Evolutionary conservation across 2,888 invertebrate genomes (phyloP).

Genomic region (Epistrophe eligans): DNA sequence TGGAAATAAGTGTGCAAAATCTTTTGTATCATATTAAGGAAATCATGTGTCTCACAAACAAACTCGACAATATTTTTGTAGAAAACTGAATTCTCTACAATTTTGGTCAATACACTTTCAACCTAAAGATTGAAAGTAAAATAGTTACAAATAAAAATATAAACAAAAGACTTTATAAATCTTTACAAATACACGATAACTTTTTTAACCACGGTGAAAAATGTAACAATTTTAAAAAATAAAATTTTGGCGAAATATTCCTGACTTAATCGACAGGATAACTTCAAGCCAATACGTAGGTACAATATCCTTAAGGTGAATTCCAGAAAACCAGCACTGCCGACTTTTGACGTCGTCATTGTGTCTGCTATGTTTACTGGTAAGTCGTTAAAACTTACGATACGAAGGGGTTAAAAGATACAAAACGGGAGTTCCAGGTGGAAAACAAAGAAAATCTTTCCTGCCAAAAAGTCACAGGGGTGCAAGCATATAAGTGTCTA

Average conservation of each 20-base stretch:
- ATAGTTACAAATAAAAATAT: no score
- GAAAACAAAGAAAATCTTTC: conserved; percentile 10
- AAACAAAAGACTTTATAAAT: no score
- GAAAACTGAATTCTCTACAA: no score
- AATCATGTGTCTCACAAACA: no score
- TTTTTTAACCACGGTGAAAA: no score
- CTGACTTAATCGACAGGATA: conserved; percentile 40
- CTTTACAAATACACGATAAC: no score
- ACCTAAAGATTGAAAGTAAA: no score
- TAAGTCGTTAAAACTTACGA: conserved; percentile 39
- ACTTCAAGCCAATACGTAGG: conserved; percentile 5
- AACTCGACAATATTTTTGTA: no score
- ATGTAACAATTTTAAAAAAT: background rate
- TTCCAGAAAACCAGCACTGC: background rate
- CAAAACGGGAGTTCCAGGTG: conserved; percentile 61
- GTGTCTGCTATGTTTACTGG: conserved; percentile 56
- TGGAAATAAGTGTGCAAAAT: no score
- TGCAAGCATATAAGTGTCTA: conserved; percentile 27
- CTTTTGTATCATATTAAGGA: no score
- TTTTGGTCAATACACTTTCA: no score
- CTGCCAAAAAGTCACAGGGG: conserved; percentile 56
- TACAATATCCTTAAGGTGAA: conserved; percentile 21
- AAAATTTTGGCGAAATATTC: background rate
- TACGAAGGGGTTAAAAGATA: conserved; percentile 8
- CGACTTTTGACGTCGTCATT: conserved; percentile 33